A percentile compares a stretch with the other conserved stretches of the same genome.
Evolutionary conservation across 2,888 invertebrate genomes (phyloP).

Genomic region (Idaea biselata): DNA sequence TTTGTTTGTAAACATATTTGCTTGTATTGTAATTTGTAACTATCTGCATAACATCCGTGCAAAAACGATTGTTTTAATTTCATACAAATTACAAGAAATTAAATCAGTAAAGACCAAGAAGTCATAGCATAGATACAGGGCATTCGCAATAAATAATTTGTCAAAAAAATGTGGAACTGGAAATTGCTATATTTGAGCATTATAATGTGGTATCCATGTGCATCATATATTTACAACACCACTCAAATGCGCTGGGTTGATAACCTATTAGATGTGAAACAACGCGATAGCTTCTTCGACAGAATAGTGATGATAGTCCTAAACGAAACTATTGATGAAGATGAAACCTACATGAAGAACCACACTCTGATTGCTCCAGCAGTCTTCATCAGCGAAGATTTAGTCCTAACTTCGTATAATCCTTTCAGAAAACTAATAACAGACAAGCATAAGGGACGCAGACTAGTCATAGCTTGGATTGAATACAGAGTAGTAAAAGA

Average conservation of each 20-base stretch:
- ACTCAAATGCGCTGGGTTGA: constrained; percentile 18
- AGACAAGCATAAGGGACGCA: neutral
- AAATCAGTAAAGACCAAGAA: neutral
- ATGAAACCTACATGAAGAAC: neutral
- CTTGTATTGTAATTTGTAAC: too few relatives aligned
- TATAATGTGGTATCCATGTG: neutral
- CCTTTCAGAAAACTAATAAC: constrained; percentile 12
- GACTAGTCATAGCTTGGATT: constrained; percentile 3
- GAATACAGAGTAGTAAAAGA: neutral
- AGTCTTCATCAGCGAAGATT: constrained; percentile 8
- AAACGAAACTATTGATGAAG: neutral
- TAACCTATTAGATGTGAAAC: neutral
- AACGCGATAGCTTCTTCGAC: constrained; percentile 14
- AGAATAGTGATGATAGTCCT: constrained; percentile 10
- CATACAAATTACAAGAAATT: neutral
- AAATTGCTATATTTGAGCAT: neutral
- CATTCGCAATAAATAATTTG: neutral
- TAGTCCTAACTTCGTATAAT: constrained; percentile 17
- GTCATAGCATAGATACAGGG: neutral
- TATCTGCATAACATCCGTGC: neutral
- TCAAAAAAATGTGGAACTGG: neutral
- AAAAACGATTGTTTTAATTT: neutral
- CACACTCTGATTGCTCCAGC: constrained; percentile 8
- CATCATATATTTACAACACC: neutral
- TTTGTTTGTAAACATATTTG: too few relatives aligned